Evolutionary conservation across 1,140 invertebrate species (phyloP), one percentile per base, ranked within the genome.

Genomic region (Pogonomyrmex californicus): DNA sequence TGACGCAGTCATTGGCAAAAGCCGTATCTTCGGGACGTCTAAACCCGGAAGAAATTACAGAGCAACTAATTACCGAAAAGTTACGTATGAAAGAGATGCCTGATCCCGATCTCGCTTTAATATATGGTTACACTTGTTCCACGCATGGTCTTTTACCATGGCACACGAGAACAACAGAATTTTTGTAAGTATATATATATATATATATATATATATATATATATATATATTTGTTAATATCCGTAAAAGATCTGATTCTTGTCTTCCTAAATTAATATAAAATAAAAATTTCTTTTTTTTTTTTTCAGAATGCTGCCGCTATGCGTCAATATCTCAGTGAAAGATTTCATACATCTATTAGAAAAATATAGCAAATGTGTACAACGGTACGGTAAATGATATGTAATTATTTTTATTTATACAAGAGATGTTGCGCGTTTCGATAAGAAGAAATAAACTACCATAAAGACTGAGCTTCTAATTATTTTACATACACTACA

Each of bases 81-180:
- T 92, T 97, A 83, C 87, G 90, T 92, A 90, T 91, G 94, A 91
- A 95, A 81, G 91, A 91, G 58, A 95, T 97, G 92, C 97, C 97
- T 44, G 97, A 97, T 87, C 97, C 97, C 33, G 97, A 97, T 89
- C 91, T 97, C 86, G 96, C 96, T 54, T 91, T 97, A 78, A 96
- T 96, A 91, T 97, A 96, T 91, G 97, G 97, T 36, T 93, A 95
- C 36, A 89, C 93, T 56, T 96, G 96, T 89, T 96, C 94, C 83
- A 96, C 96, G 56, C 96, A 96, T 92, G 97, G 97, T 81, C 95
- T 97, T 92, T 94, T 97, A 30, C 97, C 97, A 56, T 97, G 97
- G 97, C 97, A 97, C 90, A 96, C 97, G 89, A 96, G 96, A 95
- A 91, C 97, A 63, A 97, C 97, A 51, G 97, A 97, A 95, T 97